Base-by-base conservation (phyloP, 2,113 vertebrate species). In the Gymnorhina tibicen region DNA sequence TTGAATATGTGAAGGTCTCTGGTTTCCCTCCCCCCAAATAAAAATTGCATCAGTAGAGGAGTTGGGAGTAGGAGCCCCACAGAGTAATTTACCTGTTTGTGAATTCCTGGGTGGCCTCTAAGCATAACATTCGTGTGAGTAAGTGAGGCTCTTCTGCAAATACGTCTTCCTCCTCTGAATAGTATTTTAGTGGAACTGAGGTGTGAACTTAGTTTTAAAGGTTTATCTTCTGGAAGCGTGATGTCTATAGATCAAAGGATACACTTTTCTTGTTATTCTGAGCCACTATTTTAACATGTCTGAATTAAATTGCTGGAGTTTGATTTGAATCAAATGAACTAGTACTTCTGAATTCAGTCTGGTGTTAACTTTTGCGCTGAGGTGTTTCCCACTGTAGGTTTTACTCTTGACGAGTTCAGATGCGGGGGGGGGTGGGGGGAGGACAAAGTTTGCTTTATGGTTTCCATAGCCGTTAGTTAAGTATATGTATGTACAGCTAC, bases 71-170 rank as follows among this genome's bases (percentile, higher is more conserved):
- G 33, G 19, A 86, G 16, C 79, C 50, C 33, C 42, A 59, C 72
- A 94, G 86, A 76, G 24, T 86, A 84, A 91, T 96, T 93, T 93
- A 10, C 15, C 1, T 86, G 6, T 85, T 93, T 83, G 79, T 53
- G 88, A 77, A 58, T 88, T 92, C 68, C 30, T 77, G 37, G 13
- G 33, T 86, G 59, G 55, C 19, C 11, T 88, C 47, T 63, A 17
- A 92, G 79, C 50, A 17, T 95, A 86, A 39, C 60, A 70, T 80
- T 66, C 15, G 1, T 44, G 42, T 94, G 88, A 97, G 67, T 93
- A 93, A 93, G 78, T 67, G 19, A 27, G 30, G 10, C 30, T 86
- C 16, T 80, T 55, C 33, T 70, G 72, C 35, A 55, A 42, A 30
- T 67, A 0, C 3, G 1, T 67, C 11, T 73, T 49, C 9, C 18